Evolutionary conservation across 2,888 invertebrate species (phyloP).

Genomic region (Endomychus coccineus): DNA sequence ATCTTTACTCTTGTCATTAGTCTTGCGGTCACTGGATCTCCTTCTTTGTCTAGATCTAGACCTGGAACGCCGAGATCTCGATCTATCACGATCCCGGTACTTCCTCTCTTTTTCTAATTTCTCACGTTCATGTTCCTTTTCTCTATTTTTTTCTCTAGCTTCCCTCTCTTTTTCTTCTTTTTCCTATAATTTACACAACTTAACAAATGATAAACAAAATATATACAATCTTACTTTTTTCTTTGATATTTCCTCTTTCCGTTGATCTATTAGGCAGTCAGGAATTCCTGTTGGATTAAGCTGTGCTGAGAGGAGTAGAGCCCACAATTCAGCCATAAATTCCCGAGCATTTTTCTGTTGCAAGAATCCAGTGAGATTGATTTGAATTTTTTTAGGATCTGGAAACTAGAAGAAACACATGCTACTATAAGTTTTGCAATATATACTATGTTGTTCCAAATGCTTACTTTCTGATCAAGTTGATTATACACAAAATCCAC

Average conservation of each 20-base stretch:
- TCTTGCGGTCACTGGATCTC: constrained; percentile 24
- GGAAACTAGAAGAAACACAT: constrained; percentile 65
- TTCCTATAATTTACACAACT: constrained; percentile 46
- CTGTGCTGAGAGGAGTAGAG: constrained; percentile 88
- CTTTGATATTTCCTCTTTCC: constrained; percentile 93
- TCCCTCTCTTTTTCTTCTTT: constrained; percentile 64
- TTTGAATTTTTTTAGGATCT: constrained; percentile 98
- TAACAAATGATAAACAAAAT: constrained; percentile 1
- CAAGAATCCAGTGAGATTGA: constrained; percentile 97
- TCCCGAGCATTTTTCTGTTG: constrained; percentile 95
- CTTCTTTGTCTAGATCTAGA: constrained; percentile 20
- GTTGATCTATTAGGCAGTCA: constrained; percentile 86
- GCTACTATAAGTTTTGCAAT: constrained; percentile 36
- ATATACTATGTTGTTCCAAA: not conserved
- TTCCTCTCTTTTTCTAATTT: constrained; percentile 43
- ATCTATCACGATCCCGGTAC: constrained; percentile 43
- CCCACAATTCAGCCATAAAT: constrained; percentile 98
- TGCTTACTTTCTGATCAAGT: constrained; percentile 80
- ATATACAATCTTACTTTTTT: constrained; percentile 54
- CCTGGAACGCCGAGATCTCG: constrained; percentile 30
- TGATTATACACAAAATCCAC: constrained; percentile 99
- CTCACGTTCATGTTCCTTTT: constrained; percentile 42
- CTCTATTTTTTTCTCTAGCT: constrained; percentile 53
- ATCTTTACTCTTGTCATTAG: constrained; percentile 20
- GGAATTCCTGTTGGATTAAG: constrained; percentile 95